Percentiles rank a stretch among this genome's conserved stretches.
Conservation (phyloP, 2,888 invertebrate species). For the Spilosoma lubricipeda region DNA sequence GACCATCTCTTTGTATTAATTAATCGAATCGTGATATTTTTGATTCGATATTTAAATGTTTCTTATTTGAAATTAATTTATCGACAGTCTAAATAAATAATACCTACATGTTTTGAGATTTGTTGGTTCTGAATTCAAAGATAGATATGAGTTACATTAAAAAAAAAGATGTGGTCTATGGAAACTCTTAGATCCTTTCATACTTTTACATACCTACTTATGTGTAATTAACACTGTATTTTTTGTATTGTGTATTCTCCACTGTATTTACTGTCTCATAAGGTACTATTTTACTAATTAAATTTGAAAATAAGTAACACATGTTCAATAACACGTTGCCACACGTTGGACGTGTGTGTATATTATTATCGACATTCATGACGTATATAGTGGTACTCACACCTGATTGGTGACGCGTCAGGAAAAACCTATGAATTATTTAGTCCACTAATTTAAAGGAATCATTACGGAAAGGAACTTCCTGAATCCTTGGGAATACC, state of each 20-base stretch:
- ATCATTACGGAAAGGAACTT: not conserved
- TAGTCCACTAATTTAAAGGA: not conserved
- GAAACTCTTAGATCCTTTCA: not conserved
- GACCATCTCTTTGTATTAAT: not conserved
- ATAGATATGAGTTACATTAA: not conserved
- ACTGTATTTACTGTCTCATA: not conserved
- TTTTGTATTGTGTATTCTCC: too few species aligned
- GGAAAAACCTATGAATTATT: not conserved
- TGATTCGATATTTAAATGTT: not conserved
- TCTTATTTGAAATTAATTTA: not conserved
- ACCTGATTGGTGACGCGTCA: not conserved
- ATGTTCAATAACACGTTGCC: not conserved
- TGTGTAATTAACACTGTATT: too few species aligned
- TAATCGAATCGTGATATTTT: not conserved
- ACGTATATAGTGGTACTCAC: not conserved
- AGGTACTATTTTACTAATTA: not conserved
- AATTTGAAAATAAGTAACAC: not conserved
- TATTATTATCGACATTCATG: not conserved
- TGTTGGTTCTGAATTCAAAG: not conserved
- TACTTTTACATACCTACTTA: not conserved
- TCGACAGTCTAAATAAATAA: not conserved
- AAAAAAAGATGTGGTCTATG: not conserved
- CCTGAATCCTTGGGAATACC: not conserved
- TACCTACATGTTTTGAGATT: not conserved
- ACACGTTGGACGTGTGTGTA: conserved; percentile 2